Conservation (phyloP, 2,113 vertebrate species). For the Cynocephalus volans region DNA sequence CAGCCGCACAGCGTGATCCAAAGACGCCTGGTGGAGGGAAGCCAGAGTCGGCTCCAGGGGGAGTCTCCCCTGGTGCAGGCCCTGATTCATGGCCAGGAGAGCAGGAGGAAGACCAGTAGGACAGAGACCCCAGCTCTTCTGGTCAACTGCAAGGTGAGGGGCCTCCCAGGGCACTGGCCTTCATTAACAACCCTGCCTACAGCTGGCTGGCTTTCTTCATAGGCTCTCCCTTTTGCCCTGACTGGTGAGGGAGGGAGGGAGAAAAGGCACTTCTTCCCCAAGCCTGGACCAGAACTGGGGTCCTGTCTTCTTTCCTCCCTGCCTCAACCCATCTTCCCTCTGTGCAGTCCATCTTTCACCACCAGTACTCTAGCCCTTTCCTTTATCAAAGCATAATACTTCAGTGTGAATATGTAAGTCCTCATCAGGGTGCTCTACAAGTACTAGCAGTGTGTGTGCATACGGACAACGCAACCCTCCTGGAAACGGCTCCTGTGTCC, state of each 20-base stretch:
- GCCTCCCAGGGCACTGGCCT: too few relatives aligned
- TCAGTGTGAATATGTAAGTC: neutral
- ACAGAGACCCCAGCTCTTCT: slow-evolving; percentile 89
- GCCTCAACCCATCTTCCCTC: neutral
- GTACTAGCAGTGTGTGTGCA: fast-evolving
- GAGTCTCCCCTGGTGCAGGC: slow-evolving; percentile 91
- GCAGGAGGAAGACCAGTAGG: slow-evolving; percentile 88
- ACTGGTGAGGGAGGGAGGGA: neutral
- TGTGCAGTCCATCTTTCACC: neutral
- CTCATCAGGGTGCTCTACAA: neutral
- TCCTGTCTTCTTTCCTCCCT: neutral
- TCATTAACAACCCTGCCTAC: neutral
- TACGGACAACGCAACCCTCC: neutral
- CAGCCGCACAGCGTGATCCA: slow-evolving; percentile 97
- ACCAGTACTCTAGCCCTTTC: neutral
- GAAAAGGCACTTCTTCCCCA: neutral
- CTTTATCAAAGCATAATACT: neutral
- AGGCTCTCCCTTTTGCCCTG: neutral
- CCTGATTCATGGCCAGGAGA: slow-evolving; percentile 86
- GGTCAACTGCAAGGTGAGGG: slow-evolving; percentile 95
- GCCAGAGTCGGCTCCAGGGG: slow-evolving; percentile 90
- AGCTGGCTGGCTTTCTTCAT: neutral
- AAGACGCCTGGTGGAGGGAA: slow-evolving; percentile 94
- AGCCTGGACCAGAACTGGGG: neutral
- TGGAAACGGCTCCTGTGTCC: neutral